A percentile compares a stretch with the other conserved stretches of the same genome.
These are phyloP conservation scores for Trichechus manatus DNA, from an alignment of 2,113 vertebrate species.

Conservation along the genomic window DNA sequence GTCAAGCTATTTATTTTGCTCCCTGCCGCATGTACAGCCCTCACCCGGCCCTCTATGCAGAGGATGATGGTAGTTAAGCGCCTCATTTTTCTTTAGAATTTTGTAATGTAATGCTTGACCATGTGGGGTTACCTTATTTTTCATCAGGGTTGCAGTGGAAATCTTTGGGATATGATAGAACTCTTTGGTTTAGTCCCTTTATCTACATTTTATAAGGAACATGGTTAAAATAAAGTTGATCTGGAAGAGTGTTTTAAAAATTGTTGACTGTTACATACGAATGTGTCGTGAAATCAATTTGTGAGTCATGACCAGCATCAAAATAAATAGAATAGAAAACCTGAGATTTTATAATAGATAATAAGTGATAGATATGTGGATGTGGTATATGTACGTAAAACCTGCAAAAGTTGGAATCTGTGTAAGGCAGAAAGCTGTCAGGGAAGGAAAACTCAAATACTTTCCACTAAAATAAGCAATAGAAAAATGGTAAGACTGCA, in stretches of 20 bases:
- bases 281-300: neutral
- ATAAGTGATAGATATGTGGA: neutral
- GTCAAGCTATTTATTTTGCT: neutral
- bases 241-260: neutral
- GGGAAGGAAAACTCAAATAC: no score
- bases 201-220: neutral
- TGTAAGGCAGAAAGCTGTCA: no score
- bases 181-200: neutral
- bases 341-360: neutral
- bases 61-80: neutral
- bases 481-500: no score
- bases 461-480: no score
- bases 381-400: neutral
- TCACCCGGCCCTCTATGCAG: rapidly evolving
- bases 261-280: neutral
- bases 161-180: neutral
- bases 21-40: neutral
- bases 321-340: neutral
- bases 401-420: no score
- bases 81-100: neutral
- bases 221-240: neutral
- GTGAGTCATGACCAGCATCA: neutral
- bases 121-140: neutral
- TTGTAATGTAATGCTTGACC: neutral
- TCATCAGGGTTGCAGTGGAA: neutral